Evolutionary conservation across 1,140 invertebrate species (phyloP), one percentile per base, ranked within the genome.

Genomic region (Patella vulgata): DNA sequence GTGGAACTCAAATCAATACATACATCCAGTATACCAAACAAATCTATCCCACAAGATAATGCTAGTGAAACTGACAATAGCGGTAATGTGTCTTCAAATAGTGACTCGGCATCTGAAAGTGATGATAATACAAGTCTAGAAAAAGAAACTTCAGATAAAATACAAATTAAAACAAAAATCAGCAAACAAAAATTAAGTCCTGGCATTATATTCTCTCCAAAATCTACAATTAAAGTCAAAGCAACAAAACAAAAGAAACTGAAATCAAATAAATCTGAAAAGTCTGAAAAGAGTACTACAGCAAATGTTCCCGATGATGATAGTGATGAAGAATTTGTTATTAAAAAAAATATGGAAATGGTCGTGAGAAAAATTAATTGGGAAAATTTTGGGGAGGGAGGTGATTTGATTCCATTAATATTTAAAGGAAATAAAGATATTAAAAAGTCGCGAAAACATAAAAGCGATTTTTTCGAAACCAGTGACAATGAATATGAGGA

Each of bases 291-390:
- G n/a, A n/a, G n/a, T n/a, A n/a, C n/a, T n/a, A n/a, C n/a, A n/a
- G n/a, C n/a, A n/a, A n/a, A n/a, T n/a, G n/a, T n/a, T n/a, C n/a
- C n/a, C n/a, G n/a, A n/a, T n/a, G 23, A 48, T 23, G 23, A 23
- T 1, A 25, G 46, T 48, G 46, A 28, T 25, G 46, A 48, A 21
- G 46, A 48, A 17, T 48, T 28, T 27, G 46, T 25, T 12, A 25
- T 25, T 23, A 28, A 48, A 23, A 28, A 48, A 48, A 51, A 50
- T 53, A 52, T 48, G 14, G 58, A 64, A 63, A 71, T 68, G 62
- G 67, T 72, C 19, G 56, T 72, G 8, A 66, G 68, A 54, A 69
- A 69, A 64, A 28, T 72, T 30, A 63, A 69, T 23, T 42, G 68
- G 33, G 57, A 69, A 27, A 60, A 65, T 31, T 53, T 72, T 8